These are phyloP conservation scores for Corythaeola cristata DNA, from an alignment of 2,113 vertebrate species.

Conservation along the genomic window DNA sequence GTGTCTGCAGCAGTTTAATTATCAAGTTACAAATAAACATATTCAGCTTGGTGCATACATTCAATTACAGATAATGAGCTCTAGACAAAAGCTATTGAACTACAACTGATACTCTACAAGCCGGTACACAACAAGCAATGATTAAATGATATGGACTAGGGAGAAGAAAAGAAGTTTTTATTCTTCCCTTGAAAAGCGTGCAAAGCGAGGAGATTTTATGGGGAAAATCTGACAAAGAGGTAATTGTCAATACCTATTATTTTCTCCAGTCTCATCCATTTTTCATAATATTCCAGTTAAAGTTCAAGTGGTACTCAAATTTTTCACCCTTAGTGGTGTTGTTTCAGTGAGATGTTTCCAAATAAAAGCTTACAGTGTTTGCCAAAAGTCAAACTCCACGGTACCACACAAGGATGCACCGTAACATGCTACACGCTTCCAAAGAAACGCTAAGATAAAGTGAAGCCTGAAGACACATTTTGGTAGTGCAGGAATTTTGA, in stretches of 20 bases:
- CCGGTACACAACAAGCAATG: slow-evolving; percentile 10
- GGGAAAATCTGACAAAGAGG: background rate
- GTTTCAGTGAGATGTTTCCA: slow-evolving; percentile 10
- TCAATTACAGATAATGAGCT: slow-evolving; percentile 64
- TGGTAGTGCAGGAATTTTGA: background rate
- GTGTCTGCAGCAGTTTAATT: slow-evolving; percentile 51
- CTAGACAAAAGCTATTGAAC: slow-evolving; percentile 63
- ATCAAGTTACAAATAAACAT: slow-evolving; percentile 64
- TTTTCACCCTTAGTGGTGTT: background rate
- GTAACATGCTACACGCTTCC: background rate
- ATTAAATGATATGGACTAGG: background rate
- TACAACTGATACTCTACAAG: slow-evolving; percentile 24
- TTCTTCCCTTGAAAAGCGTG: background rate
- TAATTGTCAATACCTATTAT: slow-evolving; percentile 16
- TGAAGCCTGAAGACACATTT: background rate
- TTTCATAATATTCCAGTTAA: background rate
- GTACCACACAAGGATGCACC: background rate
- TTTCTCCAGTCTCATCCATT: slow-evolving; percentile 16
- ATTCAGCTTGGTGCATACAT: slow-evolving; percentile 61
- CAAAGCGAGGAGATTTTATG: slow-evolving; percentile 18
- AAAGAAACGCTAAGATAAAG: background rate
- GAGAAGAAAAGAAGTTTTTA: background rate
- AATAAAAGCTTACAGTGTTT: slow-evolving; percentile 1
- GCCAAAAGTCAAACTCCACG: background rate
- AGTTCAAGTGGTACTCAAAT: slow-evolving; percentile 30